Conservation (phyloP, 2,797 vertebrate genomes). For the Cyprinella venusta region DNA sequence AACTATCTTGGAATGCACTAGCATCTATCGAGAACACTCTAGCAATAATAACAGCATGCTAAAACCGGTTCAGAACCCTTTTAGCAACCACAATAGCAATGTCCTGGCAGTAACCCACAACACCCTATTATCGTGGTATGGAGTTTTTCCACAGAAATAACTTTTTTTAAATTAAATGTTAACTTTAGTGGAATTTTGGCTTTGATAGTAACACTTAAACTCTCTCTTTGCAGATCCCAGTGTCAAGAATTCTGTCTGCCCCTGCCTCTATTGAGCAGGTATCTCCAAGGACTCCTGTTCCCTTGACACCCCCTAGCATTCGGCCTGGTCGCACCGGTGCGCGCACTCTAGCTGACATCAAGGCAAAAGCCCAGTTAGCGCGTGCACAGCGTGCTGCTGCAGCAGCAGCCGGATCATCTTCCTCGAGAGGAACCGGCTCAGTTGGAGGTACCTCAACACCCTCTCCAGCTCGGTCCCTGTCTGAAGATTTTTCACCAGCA, state of each 20-base stretch:
- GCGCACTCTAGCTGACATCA: slow-evolving; percentile 96
- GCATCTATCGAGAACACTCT: background rate
- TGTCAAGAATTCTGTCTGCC: slow-evolving; percentile 85
- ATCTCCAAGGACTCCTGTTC: slow-evolving; percentile 85
- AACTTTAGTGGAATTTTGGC: background rate
- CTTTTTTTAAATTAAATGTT: background rate
- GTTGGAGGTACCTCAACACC: slow-evolving; percentile 77
- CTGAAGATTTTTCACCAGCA: slow-evolving; percentile 67
- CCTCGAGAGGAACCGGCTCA: slow-evolving; percentile 82
- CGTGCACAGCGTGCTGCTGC: slow-evolving; percentile 88
- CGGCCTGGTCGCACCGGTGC: slow-evolving; percentile 89
- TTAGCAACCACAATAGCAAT: background rate
- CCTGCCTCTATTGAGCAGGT: slow-evolving; percentile 83
- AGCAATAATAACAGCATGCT: background rate
- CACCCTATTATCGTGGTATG: background rate
- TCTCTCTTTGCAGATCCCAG: slow-evolving; percentile 83
- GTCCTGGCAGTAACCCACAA: background rate
- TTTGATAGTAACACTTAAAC: slow-evolving; percentile 2
- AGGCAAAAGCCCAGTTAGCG: slow-evolving; percentile 94
- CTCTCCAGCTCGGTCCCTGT: slow-evolving; percentile 82
- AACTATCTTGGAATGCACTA: background rate
- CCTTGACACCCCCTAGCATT: slow-evolving; percentile 75
- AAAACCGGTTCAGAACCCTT: background rate
- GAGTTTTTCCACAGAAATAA: background rate
- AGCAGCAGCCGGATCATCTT: slow-evolving; percentile 72